Evolutionary conservation across 1,140 invertebrate genomes (phyloP), one percentile per base, ranked within the genome.

Genomic region (Whitmania pigra): DNA sequence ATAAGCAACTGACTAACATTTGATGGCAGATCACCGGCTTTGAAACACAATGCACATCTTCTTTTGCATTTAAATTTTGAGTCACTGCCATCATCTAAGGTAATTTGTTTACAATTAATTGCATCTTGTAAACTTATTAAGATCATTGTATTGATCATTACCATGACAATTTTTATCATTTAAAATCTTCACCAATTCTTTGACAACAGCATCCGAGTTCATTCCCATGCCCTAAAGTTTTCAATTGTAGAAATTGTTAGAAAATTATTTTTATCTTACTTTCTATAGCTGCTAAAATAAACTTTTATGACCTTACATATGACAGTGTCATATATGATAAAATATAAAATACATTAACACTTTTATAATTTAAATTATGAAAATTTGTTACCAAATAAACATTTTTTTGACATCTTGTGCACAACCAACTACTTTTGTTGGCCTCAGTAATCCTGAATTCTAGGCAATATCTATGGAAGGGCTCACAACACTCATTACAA

Each of bases 401-500:
- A 7, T 18, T 31, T 31, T 25, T 22, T 63, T 63, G 57, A 63
- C 57, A 63, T 22, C 22, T 22, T 63, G 57, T 22, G 29, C 57
- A 63, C 11, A n/a, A 11, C 57, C 57, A 63, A 22, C 11, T 63
- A 20, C 9, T 25, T 31, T 25, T 25, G 20, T 63, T 22, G 11
- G 13, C 11, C 22, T 63, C 22, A 63, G 22, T 31, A 63, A 22
- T 63, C 29, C 22, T 31, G 29, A 63, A 25, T 22, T 15, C 29
- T 20, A 63, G 57, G 15, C 57, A 63, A 31, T 25, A 63, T 13
- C 22, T 63, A 13, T 63, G 57, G 20, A 6, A 63, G 57, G 57
- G 22, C 57, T 63, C 57, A 63, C 57, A 63, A 31, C 57, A 63
- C 22, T 31, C 22, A 63, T 63, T 63, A 13, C 57, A 63, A 18